These are phyloP conservation scores for Drosophila algonquin DNA, from an alignment of 2,888 invertebrate genomes.

Conservation along the genomic window DNA sequence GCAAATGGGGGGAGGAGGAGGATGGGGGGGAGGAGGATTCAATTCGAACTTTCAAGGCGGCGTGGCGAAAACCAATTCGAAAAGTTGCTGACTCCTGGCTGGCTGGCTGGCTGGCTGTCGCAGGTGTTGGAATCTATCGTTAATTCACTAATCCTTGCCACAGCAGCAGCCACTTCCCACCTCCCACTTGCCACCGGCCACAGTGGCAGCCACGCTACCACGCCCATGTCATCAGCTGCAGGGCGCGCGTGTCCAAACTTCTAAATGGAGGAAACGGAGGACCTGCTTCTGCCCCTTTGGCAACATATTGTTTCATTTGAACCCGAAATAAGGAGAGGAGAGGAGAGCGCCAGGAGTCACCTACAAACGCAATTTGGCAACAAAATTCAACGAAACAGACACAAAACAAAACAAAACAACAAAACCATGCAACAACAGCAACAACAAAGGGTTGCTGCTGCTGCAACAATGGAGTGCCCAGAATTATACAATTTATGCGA, in stretches of 20 bases:
- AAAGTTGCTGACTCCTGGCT: slow-evolving; percentile 70
- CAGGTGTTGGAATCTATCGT: slow-evolving; percentile 66
- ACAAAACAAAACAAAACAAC: slow-evolving; percentile 42
- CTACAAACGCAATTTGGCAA: slow-evolving; percentile 81
- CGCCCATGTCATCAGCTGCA: slow-evolving; percentile 62
- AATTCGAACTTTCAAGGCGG: slow-evolving; percentile 36
- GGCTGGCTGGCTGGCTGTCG: slow-evolving; percentile 48
- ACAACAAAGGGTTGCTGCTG: slow-evolving; percentile 25
- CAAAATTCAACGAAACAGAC: slow-evolving; percentile 67
- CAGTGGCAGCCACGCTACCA: slow-evolving; percentile 20
- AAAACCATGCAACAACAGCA: slow-evolving; percentile 31
- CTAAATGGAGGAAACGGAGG: neutral
- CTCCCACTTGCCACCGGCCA: too few relatives aligned
- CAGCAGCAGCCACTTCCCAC: slow-evolving; percentile 14
- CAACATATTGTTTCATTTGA: slow-evolving; percentile 72
- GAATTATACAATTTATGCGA: slow-evolving; percentile 81
- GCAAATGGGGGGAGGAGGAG: slow-evolving; percentile 22
- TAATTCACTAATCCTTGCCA: slow-evolving; percentile 63
- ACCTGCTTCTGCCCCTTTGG: slow-evolving; percentile 17
- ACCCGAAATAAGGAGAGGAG: slow-evolving; percentile 13
- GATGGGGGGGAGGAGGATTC: slow-evolving; percentile 45
- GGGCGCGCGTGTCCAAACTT: slow-evolving; percentile 12
- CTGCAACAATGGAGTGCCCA: slow-evolving; percentile 49
- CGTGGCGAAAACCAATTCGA: slow-evolving; percentile 53
- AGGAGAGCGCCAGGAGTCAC: slow-evolving; percentile 54